Evolutionary conservation across 2,888 invertebrate species (phyloP), one percentile per base, ranked within the genome.

Genomic region (Thalpophila matura): DNA sequence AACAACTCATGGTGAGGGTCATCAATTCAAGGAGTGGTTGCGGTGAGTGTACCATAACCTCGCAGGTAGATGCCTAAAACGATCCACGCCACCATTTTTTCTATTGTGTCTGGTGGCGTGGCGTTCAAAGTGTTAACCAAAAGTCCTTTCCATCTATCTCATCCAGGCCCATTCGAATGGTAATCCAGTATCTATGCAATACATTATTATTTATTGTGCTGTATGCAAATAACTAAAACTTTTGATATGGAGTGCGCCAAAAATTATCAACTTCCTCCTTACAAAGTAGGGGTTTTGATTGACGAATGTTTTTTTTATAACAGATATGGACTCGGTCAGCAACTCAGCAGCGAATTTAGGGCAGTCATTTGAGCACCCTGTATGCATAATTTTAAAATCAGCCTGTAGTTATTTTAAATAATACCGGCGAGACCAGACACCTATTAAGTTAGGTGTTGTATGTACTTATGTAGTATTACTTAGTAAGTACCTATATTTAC

Each of bases 401-500:
- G 2, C 7, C 10, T 18, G 10, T 22, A 35, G 3, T 27, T 22
- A n/a, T 59, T 33, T 46, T 20, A 22, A 4, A 31, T n/a, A 49
- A 0, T 22, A 29, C 33, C 12, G 9, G 22, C 9, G 20, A 45
- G 22, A 66, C 66, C 38, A 26, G 18, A 43, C 9, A 16, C 12
- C 26, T 45, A 49, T 49, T 45, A 65, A 61, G 62, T 53, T 50
- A 24, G 26, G 24, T 54, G 74, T 14, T 16, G 5, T 33, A 14
- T 4, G 14, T 26, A 56, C 12, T 3, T 9, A 9, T 10, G 16
- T n/a, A n/a, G n/a, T 29, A 10, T 27, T 26, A 14, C 24, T 24
- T 14, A 26, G 12, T 24, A 22, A 40, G 67, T 75, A 71, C 66
- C 55, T 73, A 67, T 76, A 77, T 6, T 10, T 53, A 40, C 22